Evolutionary conservation across 1,140 invertebrate genomes (phyloP).

Genomic region (Drosophila fuyamai): DNA sequence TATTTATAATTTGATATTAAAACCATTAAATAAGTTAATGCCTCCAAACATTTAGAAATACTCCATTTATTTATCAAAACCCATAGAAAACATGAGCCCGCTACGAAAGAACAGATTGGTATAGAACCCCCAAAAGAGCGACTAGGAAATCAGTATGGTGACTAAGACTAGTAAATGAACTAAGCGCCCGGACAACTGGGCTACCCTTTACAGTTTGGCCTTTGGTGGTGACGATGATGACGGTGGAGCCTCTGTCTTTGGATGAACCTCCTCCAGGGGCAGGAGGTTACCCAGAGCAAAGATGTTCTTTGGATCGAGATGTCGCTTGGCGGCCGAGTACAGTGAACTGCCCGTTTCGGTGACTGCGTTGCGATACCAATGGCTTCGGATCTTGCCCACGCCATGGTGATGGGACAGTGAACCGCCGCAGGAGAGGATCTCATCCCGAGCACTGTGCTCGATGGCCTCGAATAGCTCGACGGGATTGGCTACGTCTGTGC

Average conservation of each 20-base stretch:
- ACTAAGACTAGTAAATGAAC: constrained; percentile 65
- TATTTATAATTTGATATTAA: no score
- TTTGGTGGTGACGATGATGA: constrained; percentile 40
- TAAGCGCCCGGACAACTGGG: constrained; percentile 8
- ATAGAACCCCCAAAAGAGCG: constrained; percentile 40
- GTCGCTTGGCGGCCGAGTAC: constrained; percentile 92
- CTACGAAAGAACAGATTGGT: constrained; percentile 32
- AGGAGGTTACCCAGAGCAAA: constrained; percentile 94
- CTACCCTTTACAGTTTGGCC: constrained; percentile 70
- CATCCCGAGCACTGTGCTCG: constrained; percentile 93
- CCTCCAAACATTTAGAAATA: constrained; percentile 42
- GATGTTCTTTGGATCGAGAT: constrained; percentile 97
- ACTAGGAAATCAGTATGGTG: constrained; percentile 42
- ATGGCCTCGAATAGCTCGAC: constrained; percentile 93
- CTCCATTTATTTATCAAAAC: constrained; percentile 77
- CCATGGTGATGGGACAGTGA: constrained; percentile 99
- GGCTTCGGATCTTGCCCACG: constrained; percentile 95
- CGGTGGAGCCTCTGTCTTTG: constrained; percentile 7
- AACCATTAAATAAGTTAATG: not conserved
- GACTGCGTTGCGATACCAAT: constrained; percentile 92
- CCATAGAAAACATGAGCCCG: constrained; percentile 72
- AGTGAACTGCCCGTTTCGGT: constrained; percentile 91
- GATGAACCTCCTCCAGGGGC: constrained; percentile 27
- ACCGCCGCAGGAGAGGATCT: constrained; percentile 95
- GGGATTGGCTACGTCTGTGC: constrained; percentile 88